Base-by-base conservation (phyloP, 2,888 invertebrate genomes). In the Acanthosepion lycidas region DNA sequence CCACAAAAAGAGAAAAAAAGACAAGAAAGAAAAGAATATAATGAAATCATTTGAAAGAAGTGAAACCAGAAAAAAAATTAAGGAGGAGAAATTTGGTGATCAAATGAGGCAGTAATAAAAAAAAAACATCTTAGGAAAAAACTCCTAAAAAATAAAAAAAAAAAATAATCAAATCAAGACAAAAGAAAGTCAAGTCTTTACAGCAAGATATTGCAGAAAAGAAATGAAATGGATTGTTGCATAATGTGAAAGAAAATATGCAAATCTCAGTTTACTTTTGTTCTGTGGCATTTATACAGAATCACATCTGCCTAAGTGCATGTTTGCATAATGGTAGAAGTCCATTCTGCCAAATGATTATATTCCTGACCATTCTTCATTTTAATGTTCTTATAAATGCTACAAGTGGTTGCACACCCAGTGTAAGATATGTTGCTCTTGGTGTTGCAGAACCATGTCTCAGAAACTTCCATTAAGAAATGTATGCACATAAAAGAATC, bases 311-410 rank as follows among this genome's bases (percentile, higher is more conserved):
- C 12, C 78, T 78, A 78, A 78, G 78, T 78, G 78, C 28, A 78
- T 78, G 78, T 78, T 78, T 78, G 78, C n/a, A 59, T n/a, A 78
- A 28, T 78, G 78, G n/a, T 78, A 78, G n/a, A 78, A n/a, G 64
- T 78, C n/a, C 2, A n/a, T 15, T 78, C 28, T 78, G 78, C 9
- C 78, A 78, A 78, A n/a, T 78, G n/a, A 78, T 78, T 78, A 78
- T n/a, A 9, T 78, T 78, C 78, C 78, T 78, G 78, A n/a, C n/a
- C n/a, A n/a, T 78, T 78, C 18, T 12, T 78, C 28, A 78, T n/a
- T 78, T 78, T 78, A 78, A 78, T 78, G 78, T n/a, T 78, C 15
- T n/a, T 78, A 28, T n/a, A 78, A n/a, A 78, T 78, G 78, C 78
- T n/a, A 78, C 78, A 78, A 78, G 3, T 28, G n/a, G n/a, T 78